Conservation (phyloP, 2,113 vertebrate species). For the Heptranchias perlo region DNA sequence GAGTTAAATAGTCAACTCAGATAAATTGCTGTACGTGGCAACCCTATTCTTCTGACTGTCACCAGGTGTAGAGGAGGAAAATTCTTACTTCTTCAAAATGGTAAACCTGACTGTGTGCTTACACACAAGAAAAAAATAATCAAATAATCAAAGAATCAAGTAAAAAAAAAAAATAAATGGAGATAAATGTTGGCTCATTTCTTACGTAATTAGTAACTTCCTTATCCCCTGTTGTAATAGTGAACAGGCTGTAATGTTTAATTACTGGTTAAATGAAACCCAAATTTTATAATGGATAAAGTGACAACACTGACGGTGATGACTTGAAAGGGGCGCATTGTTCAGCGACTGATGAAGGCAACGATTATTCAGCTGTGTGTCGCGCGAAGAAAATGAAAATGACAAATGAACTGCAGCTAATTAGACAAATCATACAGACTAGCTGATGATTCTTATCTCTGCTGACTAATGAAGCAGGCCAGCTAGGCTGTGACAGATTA, state of each 20-base stretch:
- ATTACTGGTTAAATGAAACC: slow-evolving; percentile 85
- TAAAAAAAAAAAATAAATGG: slow-evolving; percentile 37
- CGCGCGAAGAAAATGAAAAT: slow-evolving; percentile 63
- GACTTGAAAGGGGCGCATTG: slow-evolving; percentile 60
- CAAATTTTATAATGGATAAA: slow-evolving; percentile 70
- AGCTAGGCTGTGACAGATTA: slow-evolving; percentile 52
- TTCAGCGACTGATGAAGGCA: slow-evolving; percentile 65
- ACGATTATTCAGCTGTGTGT: slow-evolving; percentile 58
- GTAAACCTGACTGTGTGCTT: background rate
- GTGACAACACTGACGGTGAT: slow-evolving; percentile 72
- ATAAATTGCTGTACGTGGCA: background rate
- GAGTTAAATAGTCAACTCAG: background rate
- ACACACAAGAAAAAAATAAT: background rate
- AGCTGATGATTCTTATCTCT: slow-evolving; percentile 63
- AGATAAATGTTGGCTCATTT: slow-evolving; percentile 82
- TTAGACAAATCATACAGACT: slow-evolving; percentile 67
- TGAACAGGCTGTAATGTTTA: slow-evolving; percentile 87
- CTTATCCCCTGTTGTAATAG: slow-evolving; percentile 75
- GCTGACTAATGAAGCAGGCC: slow-evolving; percentile 60
- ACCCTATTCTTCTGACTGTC: background rate
- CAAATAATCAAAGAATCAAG: background rate
- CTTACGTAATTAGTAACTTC: slow-evolving; percentile 82
- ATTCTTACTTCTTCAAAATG: background rate
- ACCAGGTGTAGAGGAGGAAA: background rate
- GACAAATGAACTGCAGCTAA: slow-evolving; percentile 68